Evolutionary conservation across 2,113 vertebrate genomes (phyloP).

Genomic region (Polyodon spathula): DNA sequence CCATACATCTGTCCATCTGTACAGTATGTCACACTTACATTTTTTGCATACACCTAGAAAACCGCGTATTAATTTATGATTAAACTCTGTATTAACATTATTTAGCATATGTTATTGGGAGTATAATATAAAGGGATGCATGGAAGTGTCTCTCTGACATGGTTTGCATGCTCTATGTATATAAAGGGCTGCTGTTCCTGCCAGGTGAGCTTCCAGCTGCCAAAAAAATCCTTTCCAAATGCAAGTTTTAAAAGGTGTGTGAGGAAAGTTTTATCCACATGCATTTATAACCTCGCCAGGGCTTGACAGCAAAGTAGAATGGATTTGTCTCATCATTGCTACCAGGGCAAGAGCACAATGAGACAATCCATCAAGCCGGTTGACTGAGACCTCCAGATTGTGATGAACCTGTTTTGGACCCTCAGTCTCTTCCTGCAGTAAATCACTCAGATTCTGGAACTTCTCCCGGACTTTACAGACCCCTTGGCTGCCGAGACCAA

Average conservation of each 20-base stretch:
- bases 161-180: too few relatives aligned
- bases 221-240: not conserved
- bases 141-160: too few relatives aligned
- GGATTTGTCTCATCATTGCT: not conserved
- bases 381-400: conserved; percentile 7
- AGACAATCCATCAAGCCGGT: not conserved
- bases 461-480: not conserved
- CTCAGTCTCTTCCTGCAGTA: conserved; percentile 3
- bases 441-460: conserved; percentile 2
- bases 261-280: not conserved
- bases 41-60: too few relatives aligned
- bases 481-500: not conserved
- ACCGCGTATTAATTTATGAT: too few relatives aligned
- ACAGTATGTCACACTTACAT: too few relatives aligned
- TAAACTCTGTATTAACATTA: too few relatives aligned
- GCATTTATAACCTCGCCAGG: not conserved
- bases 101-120: too few relatives aligned
- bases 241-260: not conserved
- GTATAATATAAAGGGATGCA: too few relatives aligned
- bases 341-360: not conserved
- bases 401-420: conserved; percentile 1
- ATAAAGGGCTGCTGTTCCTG: too few relatives aligned
- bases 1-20: too few relatives aligned
- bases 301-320: not conserved
- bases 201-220: not conserved